These are phyloP conservation scores for Onthophagus taurus DNA, from an alignment of 1,140 invertebrate species.

Conservation along the genomic window DNA sequence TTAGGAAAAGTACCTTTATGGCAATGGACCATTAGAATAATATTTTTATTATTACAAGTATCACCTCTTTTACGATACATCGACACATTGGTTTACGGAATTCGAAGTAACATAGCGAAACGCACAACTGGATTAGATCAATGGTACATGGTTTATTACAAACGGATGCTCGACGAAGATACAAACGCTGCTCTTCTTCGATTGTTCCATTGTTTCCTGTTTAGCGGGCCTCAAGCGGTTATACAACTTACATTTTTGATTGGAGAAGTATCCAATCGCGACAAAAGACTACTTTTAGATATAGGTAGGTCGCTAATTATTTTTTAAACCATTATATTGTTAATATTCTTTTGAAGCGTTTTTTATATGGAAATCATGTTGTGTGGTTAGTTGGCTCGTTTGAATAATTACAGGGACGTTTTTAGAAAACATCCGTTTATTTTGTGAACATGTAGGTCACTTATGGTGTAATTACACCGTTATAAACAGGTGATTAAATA, in stretches of 20 bases:
- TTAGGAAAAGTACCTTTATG: slow-evolving; percentile 33
- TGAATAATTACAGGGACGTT: no score
- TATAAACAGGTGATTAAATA: no score
- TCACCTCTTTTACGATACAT: slow-evolving; percentile 39
- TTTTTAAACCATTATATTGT: background rate
- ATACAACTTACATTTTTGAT: slow-evolving; percentile 32
- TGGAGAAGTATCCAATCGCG: background rate
- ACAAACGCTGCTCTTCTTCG: slow-evolving; percentile 48
- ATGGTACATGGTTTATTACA: slow-evolving; percentile 36
- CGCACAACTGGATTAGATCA: slow-evolving; percentile 30
- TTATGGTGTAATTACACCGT: no score
- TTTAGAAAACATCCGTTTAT: no score
- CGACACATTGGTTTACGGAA: slow-evolving; percentile 40
- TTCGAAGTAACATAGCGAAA: slow-evolving; percentile 38
- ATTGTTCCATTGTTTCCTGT: slow-evolving; percentile 57
- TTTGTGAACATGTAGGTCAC: no score
- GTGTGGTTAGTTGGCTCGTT: no score
- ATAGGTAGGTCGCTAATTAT: background rate
- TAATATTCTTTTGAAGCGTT: background rate
- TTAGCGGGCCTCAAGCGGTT: slow-evolving; percentile 39
- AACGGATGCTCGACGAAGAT: slow-evolving; percentile 47
- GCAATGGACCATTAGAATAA: slow-evolving; percentile 39
- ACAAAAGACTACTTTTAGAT: slow-evolving; percentile 6
- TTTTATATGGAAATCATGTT: no score
- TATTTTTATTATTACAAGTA: slow-evolving; percentile 40